Evolutionary conservation across 2,113 vertebrate genomes (phyloP).

Genomic region (Chaetops frenatus): DNA sequence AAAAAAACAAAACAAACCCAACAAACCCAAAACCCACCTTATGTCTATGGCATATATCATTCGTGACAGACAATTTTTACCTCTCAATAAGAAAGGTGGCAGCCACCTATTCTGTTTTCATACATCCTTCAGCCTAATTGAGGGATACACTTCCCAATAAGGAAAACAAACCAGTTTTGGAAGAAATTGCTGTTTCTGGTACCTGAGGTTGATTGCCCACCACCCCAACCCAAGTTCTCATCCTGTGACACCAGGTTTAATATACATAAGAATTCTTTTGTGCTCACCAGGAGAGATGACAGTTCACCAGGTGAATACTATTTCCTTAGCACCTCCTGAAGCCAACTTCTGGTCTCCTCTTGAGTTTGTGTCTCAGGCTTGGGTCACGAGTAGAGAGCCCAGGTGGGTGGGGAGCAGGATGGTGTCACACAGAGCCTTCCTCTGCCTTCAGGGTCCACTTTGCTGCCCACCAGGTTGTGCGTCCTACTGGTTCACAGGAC

Average conservation of each 20-base stretch:
- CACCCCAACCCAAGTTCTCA: rapidly evolving
- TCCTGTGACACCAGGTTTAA: not conserved
- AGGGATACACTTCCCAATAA: not conserved
- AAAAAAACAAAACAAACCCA: no score
- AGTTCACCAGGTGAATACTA: rapidly evolving
- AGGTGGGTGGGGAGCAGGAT: not conserved
- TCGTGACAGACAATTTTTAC: not conserved
- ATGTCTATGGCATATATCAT: not conserved
- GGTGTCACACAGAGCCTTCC: not conserved
- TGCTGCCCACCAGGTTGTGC: not conserved
- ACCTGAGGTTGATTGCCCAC: not conserved
- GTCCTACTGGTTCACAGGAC: not conserved
- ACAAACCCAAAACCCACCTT: no score
- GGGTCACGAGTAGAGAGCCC: rapidly evolving
- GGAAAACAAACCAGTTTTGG: rapidly evolving
- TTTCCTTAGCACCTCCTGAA: not conserved
- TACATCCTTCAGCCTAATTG: not conserved
- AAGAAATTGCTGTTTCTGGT: not conserved
- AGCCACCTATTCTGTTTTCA: not conserved
- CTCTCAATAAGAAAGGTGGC: not conserved
- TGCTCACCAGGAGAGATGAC: not conserved
- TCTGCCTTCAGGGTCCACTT: not conserved
- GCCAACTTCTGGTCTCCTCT: rapidly evolving
- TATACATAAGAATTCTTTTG: rapidly evolving
- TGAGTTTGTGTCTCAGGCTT: not conserved